Conservation (phyloP, 2,888 invertebrate genomes). For the Micoletzkya japonica region DNA sequence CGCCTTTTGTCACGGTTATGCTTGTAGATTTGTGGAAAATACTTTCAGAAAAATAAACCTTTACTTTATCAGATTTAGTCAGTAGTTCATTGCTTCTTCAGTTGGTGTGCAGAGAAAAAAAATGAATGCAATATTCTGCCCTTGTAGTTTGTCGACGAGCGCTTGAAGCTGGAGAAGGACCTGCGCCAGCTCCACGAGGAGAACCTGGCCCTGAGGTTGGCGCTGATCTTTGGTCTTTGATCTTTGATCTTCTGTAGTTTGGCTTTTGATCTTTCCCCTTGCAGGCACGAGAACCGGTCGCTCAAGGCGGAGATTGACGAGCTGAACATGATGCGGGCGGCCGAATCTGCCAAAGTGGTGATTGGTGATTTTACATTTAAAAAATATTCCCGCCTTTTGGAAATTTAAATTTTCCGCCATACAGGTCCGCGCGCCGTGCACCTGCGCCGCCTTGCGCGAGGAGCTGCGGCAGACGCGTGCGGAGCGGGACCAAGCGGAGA, state of each 20-base stretch:
- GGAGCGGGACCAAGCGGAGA: constrained; percentile 3
- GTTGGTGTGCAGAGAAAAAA: too few relatives aligned
- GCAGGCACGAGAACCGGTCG: constrained; percentile 14
- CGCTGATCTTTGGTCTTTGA: neutral
- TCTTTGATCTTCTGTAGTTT: neutral
- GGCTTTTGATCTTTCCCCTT: neutral
- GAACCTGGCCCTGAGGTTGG: constrained; percentile 9
- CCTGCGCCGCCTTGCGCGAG: neutral
- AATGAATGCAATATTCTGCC: too few relatives aligned
- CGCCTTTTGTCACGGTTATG: neutral
- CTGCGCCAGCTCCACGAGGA: constrained; percentile 1
- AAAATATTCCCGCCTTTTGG: neutral
- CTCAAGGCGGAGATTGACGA: constrained; percentile 18
- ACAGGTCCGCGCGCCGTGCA: constrained; percentile 8
- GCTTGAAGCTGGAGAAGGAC: constrained; percentile 11
- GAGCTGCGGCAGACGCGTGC: neutral
- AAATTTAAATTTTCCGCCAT: neutral
- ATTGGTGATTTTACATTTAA: too few relatives aligned
- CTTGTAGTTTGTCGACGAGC: constrained; percentile 13
- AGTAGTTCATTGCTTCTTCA: too few relatives aligned
- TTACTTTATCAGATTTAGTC: too few relatives aligned
- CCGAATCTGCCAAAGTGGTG: neutral
- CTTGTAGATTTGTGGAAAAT: too few relatives aligned
- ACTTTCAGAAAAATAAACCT: too few relatives aligned
- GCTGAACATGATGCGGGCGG: constrained; percentile 1